These are phyloP conservation scores for Smutsia gigantea DNA, from an alignment of 2,797 vertebrate species.

Conservation along the genomic window DNA sequence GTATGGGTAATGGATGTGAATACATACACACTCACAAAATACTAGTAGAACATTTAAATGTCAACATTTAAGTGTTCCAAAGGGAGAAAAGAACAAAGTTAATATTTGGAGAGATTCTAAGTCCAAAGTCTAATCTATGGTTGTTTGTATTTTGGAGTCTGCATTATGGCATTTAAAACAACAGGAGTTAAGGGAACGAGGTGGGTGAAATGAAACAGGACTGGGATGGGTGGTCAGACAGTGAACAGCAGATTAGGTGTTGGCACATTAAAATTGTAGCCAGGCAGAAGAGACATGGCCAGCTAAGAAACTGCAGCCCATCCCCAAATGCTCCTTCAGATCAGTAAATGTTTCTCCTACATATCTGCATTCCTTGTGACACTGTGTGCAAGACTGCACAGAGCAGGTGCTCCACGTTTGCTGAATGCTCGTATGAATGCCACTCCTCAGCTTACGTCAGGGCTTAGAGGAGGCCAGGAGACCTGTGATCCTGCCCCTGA, in stretches of 20 bases:
- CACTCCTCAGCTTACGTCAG: neutral
- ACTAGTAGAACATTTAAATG: neutral
- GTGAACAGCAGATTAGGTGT: neutral
- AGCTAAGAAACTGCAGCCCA: neutral
- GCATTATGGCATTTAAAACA: neutral
- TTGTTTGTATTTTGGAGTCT: neutral
- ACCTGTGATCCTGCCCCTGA: neutral
- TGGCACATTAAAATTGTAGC: neutral
- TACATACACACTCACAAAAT: neutral
- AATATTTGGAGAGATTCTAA: constrained; percentile 1
- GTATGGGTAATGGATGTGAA: neutral
- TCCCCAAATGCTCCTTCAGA: neutral
- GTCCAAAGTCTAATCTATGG: neutral
- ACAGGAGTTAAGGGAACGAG: neutral
- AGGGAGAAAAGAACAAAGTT: neutral
- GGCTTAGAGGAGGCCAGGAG: neutral
- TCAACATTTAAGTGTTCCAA: neutral
- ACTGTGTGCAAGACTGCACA: rapidly evolving
- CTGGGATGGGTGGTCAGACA: too few relatives aligned
- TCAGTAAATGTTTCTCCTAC: neutral
- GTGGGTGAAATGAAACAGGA: neutral
- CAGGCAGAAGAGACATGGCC: neutral
- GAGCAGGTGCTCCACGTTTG: neutral
- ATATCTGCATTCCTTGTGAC: neutral
- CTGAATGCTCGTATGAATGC: neutral